Conservation (phyloP, 2,113 vertebrate species). For the Festucalex cinctus region DNA sequence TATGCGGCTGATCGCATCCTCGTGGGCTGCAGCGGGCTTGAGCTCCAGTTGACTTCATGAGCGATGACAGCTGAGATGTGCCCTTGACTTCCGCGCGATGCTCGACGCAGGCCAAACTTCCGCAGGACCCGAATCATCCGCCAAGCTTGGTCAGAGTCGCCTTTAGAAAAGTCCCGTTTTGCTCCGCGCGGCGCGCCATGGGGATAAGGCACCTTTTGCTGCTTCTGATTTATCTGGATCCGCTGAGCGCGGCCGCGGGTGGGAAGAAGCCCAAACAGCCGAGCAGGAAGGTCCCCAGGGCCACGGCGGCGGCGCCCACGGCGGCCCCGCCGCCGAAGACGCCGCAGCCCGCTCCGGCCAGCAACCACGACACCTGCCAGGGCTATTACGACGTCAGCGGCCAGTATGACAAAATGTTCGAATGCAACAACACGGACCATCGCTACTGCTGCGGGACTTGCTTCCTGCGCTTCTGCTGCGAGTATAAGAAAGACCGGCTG, state of each 20-base stretch:
- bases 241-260: conserved; percentile 62
- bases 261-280: conserved; percentile 66
- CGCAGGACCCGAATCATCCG: conserved; percentile 36
- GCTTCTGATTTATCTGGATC: conserved; percentile 76
- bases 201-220: conserved; percentile 74
- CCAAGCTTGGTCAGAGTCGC: conserved; percentile 10
- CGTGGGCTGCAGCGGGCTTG: conserved; percentile 19
- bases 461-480: conserved; percentile 97
- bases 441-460: conserved; percentile 98
- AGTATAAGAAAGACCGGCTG: conserved; percentile 89
- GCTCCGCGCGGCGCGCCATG: conserved; percentile 62
- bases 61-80: conserved; percentile 40
- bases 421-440: conserved; percentile 96
- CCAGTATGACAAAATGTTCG: conserved; percentile 94
- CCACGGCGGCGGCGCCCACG: conserved; percentile 60
- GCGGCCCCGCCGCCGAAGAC: conserved; percentile 47
- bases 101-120: conserved; percentile 40
- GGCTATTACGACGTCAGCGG: conserved; percentile 98
- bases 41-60: conserved; percentile 29
- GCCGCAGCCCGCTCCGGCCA: conserved; percentile 60
- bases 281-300: conserved; percentile 52
- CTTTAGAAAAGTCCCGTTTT: conserved; percentile 5
- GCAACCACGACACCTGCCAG: conserved; percentile 86
- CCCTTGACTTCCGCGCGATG: too few relatives aligned
- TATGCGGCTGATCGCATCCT: conserved; percentile 15